Percentiles rank a stretch among this genome's conserved stretches.
Evolutionary conservation across 1,140 invertebrate species (phyloP).

Genomic region (Planococcus citri): DNA sequence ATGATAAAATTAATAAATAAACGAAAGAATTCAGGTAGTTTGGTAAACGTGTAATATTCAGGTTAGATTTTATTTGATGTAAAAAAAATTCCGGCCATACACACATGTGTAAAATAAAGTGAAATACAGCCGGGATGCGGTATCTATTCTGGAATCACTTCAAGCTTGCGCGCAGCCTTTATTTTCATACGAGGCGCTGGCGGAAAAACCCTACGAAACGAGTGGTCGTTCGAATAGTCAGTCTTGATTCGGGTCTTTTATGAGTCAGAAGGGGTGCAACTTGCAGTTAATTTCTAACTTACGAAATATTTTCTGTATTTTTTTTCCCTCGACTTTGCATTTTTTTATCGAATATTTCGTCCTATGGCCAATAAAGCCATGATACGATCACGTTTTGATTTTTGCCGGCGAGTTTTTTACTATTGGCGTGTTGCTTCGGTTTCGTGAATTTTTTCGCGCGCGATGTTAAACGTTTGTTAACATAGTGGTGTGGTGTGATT

Average conservation of each 20-base stretch:
- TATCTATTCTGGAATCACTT: slow-evolving; percentile 7
- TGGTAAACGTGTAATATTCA: no score
- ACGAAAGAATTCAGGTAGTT: no score
- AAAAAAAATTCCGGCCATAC: no score
- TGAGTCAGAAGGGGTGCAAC: no score
- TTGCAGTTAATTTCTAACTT: no score
- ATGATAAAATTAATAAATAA: no score
- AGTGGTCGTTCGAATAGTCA: not conserved
- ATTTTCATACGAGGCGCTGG: not conserved
- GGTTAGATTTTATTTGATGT: no score
- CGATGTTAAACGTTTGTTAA: not conserved
- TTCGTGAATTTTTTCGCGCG: not conserved
- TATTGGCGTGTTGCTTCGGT: not conserved
- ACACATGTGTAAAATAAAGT: no score
- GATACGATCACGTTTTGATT: no score
- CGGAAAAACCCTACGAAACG: not conserved
- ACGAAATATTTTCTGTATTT: not conserved
- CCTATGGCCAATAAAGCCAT: no score
- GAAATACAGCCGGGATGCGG: not conserved
- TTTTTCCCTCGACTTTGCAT: not conserved
- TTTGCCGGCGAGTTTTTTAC: no score
- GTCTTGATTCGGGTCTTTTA: not conserved
- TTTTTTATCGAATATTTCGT: no score
- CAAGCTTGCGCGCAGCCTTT: not conserved
- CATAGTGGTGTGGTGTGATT: not conserved